Conservation (phyloP, 2,888 invertebrate species). For the Standfussiana lucernea region DNA sequence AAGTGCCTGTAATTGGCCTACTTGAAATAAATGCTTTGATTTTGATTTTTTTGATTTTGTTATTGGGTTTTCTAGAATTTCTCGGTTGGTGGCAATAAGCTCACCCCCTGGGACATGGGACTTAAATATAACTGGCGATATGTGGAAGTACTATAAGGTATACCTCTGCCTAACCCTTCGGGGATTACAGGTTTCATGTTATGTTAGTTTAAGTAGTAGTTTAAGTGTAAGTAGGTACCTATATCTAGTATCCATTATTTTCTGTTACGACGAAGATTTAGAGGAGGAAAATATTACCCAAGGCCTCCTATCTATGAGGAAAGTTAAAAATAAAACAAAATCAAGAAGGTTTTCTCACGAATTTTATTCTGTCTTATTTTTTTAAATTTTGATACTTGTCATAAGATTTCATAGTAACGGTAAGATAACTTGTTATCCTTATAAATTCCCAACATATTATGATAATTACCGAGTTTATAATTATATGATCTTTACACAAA, state of each 20-base stretch:
- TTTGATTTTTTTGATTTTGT: too few relatives aligned
- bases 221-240: too few relatives aligned
- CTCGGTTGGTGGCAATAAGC: neutral
- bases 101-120: neutral
- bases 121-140: neutral
- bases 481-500: slow-evolving; percentile 69
- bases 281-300: neutral
- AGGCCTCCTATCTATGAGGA: neutral
- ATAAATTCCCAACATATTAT: slow-evolving; percentile 81
- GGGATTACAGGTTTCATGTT: too few relatives aligned
- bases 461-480: slow-evolving; percentile 74
- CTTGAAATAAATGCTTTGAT: too few relatives aligned
- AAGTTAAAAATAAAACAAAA: slow-evolving; percentile 55
- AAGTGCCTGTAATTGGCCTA: too few relatives aligned
- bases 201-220: too few relatives aligned
- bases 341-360: slow-evolving; percentile 72
- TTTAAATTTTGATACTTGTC: slow-evolving; percentile 86
- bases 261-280: neutral
- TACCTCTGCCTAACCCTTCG: too few relatives aligned
- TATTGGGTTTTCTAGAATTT: too few relatives aligned
- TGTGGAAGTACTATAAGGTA: too few relatives aligned
- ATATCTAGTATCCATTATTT: neutral
- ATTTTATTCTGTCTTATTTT: slow-evolving; percentile 88
- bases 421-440: slow-evolving; percentile 85
- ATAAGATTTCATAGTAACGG: slow-evolving; percentile 89